Base-by-base conservation (phyloP, 2,888 invertebrate species). In the Heliconius hortense region DNA sequence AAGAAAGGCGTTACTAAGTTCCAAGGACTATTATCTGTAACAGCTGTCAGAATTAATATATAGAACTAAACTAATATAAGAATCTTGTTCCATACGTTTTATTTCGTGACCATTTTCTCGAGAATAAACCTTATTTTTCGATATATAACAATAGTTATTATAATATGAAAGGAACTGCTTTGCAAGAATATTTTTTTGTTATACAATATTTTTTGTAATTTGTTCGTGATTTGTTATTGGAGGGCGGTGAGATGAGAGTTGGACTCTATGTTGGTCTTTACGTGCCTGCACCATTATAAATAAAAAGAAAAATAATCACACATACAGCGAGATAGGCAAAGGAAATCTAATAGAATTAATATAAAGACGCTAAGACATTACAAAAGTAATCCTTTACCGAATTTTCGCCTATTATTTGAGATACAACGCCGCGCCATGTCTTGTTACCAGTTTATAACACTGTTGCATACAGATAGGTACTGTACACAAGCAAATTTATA, bases 31-130 rank as follows among this genome's bases (percentile, higher is more conserved):
- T 64, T 67, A 77, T 77, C 69, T 66, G 75, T 35, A 73, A 35
- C 75, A 77, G 69, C 77, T 77, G 77, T 70, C 77, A 62, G 64
- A 11, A 26, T 71, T 71, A 71, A 71, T 71, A 71, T 71, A 71
- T 71, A 53, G 21, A 53, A 56, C 31, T 53, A 31, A 69, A 69
- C 28, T 69, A 69, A 69, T 69, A 69, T 56, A 48, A 53, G 2
- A 28, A 31, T n/a, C 53, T 21, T 28, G 11, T 69, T 21, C 64
- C 21, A 13, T 39, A 35, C 15, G 35, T 64, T n/a, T 11, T 13
- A 28, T 21, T 35, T 35, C 21, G 63, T 64, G 63, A 64, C n/a
- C 35, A 35, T 64, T 64, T 35, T 64, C 15, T 26, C 5, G 11
- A 0, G 21, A 64, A 35, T 24, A 64, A n/a, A 39, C 39, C 13